Evolutionary conservation across 2,888 invertebrate genomes (phyloP).

Genomic region (Diploptera punctata): DNA sequence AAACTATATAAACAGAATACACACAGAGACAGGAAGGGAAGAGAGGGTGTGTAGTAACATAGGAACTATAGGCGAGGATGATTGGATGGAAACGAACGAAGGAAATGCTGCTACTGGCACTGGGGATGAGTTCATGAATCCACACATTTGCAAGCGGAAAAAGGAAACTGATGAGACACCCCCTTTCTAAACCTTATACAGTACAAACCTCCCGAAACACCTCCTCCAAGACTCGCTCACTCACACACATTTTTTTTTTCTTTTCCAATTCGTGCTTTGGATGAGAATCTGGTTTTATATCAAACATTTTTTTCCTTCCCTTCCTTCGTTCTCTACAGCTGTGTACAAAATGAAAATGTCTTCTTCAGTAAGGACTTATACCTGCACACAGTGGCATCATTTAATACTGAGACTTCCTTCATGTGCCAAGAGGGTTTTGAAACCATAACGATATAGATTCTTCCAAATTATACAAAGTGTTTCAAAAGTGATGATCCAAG

Average conservation of each 20-base stretch:
- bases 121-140: constrained; percentile 31
- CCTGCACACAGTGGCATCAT: too few relatives aligned
- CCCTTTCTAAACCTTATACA: constrained; percentile 14
- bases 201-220: neutral
- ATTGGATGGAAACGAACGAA: constrained; percentile 34
- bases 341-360: constrained; percentile 18
- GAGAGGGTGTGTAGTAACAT: constrained; percentile 3
- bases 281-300: constrained; percentile 16
- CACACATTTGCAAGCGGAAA: constrained; percentile 32
- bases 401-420: too few relatives aligned
- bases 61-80: constrained; percentile 30
- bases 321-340: neutral
- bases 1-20: neutral
- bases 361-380: neutral
- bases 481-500: too few relatives aligned
- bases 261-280: constrained; percentile 16
- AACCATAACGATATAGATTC: too few relatives aligned
- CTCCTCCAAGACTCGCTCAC: neutral
- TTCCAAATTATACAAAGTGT: too few relatives aligned
- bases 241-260: neutral
- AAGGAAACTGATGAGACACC: constrained; percentile 31
- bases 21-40: neutral
- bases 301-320: constrained; percentile 9
- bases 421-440: too few relatives aligned
- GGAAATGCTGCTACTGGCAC: constrained; percentile 25